Evolutionary conservation across 1,140 invertebrate species (phyloP), one percentile per base, ranked within the genome.

Genomic region (Bathynomus jamesi): DNA sequence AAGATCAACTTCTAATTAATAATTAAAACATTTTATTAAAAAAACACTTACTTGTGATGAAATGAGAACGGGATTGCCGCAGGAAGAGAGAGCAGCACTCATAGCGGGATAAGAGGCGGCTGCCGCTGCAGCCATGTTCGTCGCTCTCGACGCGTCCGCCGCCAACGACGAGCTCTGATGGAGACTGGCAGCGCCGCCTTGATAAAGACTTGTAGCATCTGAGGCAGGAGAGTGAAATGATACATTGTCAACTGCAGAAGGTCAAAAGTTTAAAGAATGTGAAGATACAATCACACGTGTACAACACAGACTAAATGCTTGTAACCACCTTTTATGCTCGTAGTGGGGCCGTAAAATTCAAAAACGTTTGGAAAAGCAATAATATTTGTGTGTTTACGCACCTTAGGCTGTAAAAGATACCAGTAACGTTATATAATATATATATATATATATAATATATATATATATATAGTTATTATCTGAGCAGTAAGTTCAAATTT

Each of bases 361-460:
- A n/a, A n/a, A n/a, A n/a, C n/a, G n/a, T n/a, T n/a, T n/a, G n/a
- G n/a, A n/a, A n/a, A n/a, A n/a, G n/a, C n/a, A n/a, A n/a, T n/a
- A n/a, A n/a, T n/a, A n/a, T n/a, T n/a, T n/a, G n/a, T n/a, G n/a
- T n/a, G n/a, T n/a, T n/a, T n/a, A n/a, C n/a, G n/a, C n/a, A n/a
- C n/a, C n/a, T n/a, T n/a, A n/a, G n/a, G n/a, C n/a, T n/a, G n/a
- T n/a, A n/a, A n/a, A n/a, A n/a, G n/a, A n/a, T n/a, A n/a, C n/a
- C n/a, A n/a, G n/a, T n/a, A n/a, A n/a, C n/a, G n/a, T n/a, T 53
- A 53, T 53, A 2, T 53, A 53, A 53, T 53, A 53, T 53, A 53
- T 53, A 53, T 53, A 53, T 53, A 53, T 53, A 53, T 53, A 53
- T 53, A 53, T 53, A 53, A 53, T 53, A 53, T 53, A 53, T 53